A percentile compares a stretch with the other conserved stretches of the same genome.
These are phyloP conservation scores for Ellobium chinense DNA, from an alignment of 2,888 invertebrate genomes.

Conservation along the genomic window DNA sequence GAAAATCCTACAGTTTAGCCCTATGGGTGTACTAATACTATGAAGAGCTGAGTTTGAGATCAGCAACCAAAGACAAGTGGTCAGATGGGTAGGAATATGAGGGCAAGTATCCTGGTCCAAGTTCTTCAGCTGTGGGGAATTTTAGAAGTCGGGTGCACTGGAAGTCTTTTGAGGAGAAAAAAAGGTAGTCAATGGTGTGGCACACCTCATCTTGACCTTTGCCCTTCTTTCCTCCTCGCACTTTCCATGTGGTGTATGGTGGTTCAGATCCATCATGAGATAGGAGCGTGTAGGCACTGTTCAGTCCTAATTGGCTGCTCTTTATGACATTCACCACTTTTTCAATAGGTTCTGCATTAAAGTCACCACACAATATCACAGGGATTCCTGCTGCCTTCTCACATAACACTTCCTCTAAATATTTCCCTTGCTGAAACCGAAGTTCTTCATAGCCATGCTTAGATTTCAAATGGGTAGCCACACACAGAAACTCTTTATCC, in stretches of 20 bases:
- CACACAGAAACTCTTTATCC: slow-evolving; percentile 83
- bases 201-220: slow-evolving; percentile 85
- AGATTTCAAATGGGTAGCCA: slow-evolving; percentile 88
- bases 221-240: slow-evolving; percentile 81
- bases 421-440: slow-evolving; percentile 67
- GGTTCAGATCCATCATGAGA: slow-evolving; percentile 82
- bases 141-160: slow-evolving; percentile 82
- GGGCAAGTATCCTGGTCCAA: slow-evolving; percentile 85
- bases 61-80: slow-evolving; percentile 85
- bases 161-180: slow-evolving; percentile 80
- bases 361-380: slow-evolving; percentile 86
- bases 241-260: slow-evolving; percentile 88
- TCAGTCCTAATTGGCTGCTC: slow-evolving; percentile 60
- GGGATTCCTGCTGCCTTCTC: slow-evolving; percentile 77
- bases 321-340: slow-evolving; percentile 84
- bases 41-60: slow-evolving; percentile 64
- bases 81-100: slow-evolving; percentile 87
- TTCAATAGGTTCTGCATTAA: slow-evolving; percentile 87
- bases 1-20: too few species aligned
- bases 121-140: slow-evolving; percentile 84
- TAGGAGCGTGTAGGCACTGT: slow-evolving; percentile 75
- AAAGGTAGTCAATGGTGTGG: slow-evolving; percentile 86
- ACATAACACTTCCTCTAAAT: slow-evolving; percentile 59
- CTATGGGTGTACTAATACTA: too few species aligned
- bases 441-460: slow-evolving; percentile 81